phyloP scores from a whole-genome alignment of 1,140 invertebrate species.

The Linepithema humile region DNA sequence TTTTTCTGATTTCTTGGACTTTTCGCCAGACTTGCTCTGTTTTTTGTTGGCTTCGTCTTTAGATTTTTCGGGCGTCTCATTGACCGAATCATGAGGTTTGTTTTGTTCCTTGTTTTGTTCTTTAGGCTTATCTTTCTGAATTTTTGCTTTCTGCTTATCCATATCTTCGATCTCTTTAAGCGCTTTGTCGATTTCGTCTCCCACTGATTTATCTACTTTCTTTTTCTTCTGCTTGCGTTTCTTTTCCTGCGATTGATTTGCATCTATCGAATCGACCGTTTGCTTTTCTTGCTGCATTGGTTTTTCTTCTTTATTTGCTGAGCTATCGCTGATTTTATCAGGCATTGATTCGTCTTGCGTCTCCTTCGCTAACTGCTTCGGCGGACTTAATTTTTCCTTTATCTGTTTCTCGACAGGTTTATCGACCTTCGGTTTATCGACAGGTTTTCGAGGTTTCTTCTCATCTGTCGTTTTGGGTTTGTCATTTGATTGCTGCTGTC shows the following conservation, averaged over 20 bases:
- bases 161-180: constrained; percentile 85
- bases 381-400: constrained; percentile 23
- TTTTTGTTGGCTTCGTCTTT: constrained; percentile 47
- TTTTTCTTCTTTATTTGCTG: constrained; percentile 7
- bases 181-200: constrained; percentile 87
- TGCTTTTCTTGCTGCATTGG: constrained; percentile 13
- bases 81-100: constrained; percentile 31
- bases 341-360: background rate
- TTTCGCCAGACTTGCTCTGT: constrained; percentile 16
- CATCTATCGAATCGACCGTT: background rate
- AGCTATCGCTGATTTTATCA: background rate
- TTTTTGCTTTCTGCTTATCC: constrained; percentile 81
- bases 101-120: constrained; percentile 58
- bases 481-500: constrained; percentile 30
- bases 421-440: constrained; percentile 36
- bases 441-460: constrained; percentile 29
- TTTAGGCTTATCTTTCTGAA: constrained; percentile 69
- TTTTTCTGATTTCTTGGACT: constrained; percentile 23
- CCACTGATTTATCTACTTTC: constrained; percentile 79
- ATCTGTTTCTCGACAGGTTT: no score
- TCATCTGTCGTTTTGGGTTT: constrained; percentile 28
- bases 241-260: constrained; percentile 70
- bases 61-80: background rate
- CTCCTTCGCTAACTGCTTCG: constrained; percentile 12
- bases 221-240: constrained; percentile 84